Conservation (phyloP, 2,888 invertebrate species). For the Autographa gamma region DNA sequence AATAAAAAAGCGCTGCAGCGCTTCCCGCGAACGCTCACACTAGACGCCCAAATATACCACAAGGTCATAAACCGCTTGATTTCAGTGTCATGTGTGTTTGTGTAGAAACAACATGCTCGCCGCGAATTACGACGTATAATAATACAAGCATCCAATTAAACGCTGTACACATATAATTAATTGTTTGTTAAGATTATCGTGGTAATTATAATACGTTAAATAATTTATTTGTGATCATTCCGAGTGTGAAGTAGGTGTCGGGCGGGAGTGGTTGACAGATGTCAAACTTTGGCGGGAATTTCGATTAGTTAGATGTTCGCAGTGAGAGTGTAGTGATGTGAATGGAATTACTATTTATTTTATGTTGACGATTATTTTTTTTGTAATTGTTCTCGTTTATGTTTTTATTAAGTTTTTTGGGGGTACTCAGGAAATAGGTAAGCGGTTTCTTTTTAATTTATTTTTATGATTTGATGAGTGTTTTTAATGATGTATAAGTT, state of each 20-base stretch:
- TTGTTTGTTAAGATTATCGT: slow-evolving; percentile 31
- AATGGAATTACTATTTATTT: slow-evolving; percentile 57
- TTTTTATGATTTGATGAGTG: background rate
- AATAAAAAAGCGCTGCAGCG: slow-evolving; percentile 64
- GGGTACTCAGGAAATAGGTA: slow-evolving; percentile 62
- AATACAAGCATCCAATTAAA: slow-evolving; percentile 30
- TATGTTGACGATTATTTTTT: slow-evolving; percentile 78
- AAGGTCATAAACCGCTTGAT: slow-evolving; percentile 63
- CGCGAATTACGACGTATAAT: slow-evolving; percentile 30
- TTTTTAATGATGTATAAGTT: too few species aligned
- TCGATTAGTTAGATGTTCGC: slow-evolving; percentile 61
- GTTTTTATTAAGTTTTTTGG: slow-evolving; percentile 68
- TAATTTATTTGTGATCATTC: slow-evolving; percentile 37
- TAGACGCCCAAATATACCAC: slow-evolving; percentile 52
- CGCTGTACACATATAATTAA: slow-evolving; percentile 31
- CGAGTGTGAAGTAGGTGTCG: slow-evolving; percentile 34
- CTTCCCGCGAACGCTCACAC: slow-evolving; percentile 46
- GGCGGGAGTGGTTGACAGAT: slow-evolving; percentile 69
- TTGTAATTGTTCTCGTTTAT: slow-evolving; percentile 70
- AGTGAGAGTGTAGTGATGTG: slow-evolving; percentile 82
- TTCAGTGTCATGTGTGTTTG: slow-evolving; percentile 57
- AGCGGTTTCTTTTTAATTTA: slow-evolving; percentile 58
- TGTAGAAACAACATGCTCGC: slow-evolving; percentile 20
- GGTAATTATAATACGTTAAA: slow-evolving; percentile 41
- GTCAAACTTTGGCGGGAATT: slow-evolving; percentile 78